These are phyloP conservation scores for Aporophyla nigra DNA, from an alignment of 2,888 invertebrate genomes.

Conservation along the genomic window DNA sequence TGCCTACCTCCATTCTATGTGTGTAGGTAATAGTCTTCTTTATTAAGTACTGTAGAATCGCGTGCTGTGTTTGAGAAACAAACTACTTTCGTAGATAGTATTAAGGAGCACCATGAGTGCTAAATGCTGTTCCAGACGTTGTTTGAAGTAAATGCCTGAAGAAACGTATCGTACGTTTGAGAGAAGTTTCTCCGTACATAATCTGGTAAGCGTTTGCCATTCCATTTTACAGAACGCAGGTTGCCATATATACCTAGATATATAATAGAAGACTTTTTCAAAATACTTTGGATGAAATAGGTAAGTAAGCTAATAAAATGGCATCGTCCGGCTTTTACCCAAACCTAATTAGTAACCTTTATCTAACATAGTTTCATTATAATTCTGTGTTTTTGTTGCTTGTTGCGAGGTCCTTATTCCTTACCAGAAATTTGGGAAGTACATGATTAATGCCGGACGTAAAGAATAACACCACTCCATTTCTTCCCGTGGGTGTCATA, in stretches of 20 bases:
- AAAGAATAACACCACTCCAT: too few relatives aligned
- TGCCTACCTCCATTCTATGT: neutral
- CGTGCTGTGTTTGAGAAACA: constrained; percentile 20
- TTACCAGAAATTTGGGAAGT: neutral
- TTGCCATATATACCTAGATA: too few relatives aligned
- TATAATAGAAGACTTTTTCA: neutral
- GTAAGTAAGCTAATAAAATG: neutral
- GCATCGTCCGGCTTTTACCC: neutral
- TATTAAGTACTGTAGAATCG: neutral
- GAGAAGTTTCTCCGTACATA: neutral
- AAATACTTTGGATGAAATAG: neutral
- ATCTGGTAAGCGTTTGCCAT: neutral
- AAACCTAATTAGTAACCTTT: neutral
- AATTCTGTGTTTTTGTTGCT: too few relatives aligned
- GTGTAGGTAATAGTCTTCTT: neutral
- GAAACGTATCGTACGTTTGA: constrained; percentile 29
- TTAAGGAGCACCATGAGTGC: constrained; percentile 37
- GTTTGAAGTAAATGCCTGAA: constrained; percentile 36
- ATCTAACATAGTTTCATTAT: neutral
- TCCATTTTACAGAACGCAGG: neutral
- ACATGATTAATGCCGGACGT: too few relatives aligned
- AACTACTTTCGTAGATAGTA: constrained; percentile 21
- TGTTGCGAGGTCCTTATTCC: neutral
- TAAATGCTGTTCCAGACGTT: constrained; percentile 40
- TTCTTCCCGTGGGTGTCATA: too few relatives aligned